A percentile compares a stretch with the other conserved stretches of the same genome.
phyloP scores from a whole-genome alignment of 1,140 invertebrate genomes.

The Ceratoteleas bidentatus region DNA sequence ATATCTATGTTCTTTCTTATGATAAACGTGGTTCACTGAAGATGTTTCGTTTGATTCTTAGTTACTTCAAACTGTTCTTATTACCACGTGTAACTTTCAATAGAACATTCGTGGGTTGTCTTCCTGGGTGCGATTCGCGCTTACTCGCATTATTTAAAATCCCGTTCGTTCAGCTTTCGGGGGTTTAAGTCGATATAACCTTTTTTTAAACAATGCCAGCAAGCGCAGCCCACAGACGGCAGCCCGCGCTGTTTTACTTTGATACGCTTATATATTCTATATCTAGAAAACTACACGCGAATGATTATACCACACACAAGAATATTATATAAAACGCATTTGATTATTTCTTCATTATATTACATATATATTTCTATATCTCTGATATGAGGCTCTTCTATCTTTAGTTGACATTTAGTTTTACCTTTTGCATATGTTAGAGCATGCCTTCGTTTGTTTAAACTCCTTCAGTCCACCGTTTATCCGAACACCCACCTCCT shows the following conservation, averaged over 20 bases:
- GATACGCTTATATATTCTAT: slow-evolving; percentile 68
- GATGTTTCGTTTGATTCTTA: slow-evolving; percentile 73
- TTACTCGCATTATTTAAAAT: slow-evolving; percentile 22
- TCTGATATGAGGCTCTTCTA: slow-evolving; percentile 81
- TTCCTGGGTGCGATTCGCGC: slow-evolving; percentile 45
- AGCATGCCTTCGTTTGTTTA: slow-evolving; percentile 81
- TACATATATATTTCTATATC: slow-evolving; percentile 78
- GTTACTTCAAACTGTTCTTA: slow-evolving; percentile 73
- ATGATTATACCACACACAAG: slow-evolving; percentile 75
- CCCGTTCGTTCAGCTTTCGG: background rate
- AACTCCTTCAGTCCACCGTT: slow-evolving; percentile 71
- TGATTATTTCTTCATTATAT: slow-evolving; percentile 69
- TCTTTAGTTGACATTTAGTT: slow-evolving; percentile 82
- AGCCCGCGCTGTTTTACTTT: slow-evolving; percentile 45
- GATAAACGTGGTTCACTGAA: slow-evolving; percentile 77
- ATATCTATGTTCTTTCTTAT: slow-evolving; percentile 77
- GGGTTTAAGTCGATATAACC: slow-evolving; percentile 4
- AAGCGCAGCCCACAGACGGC: slow-evolving; percentile 24
- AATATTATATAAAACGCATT: slow-evolving; percentile 69
- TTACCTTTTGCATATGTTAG: slow-evolving; percentile 82
- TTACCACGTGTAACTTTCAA: slow-evolving; percentile 75
- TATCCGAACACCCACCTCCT: slow-evolving; percentile 31
- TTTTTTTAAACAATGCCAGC: slow-evolving; percentile 29
- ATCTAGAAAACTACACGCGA: slow-evolving; percentile 68
- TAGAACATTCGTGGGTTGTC: slow-evolving; percentile 68